These are phyloP conservation scores for Drosophila pseudotakahashii DNA, from an alignment of 2,888 invertebrate species.

Conservation along the genomic window DNA sequence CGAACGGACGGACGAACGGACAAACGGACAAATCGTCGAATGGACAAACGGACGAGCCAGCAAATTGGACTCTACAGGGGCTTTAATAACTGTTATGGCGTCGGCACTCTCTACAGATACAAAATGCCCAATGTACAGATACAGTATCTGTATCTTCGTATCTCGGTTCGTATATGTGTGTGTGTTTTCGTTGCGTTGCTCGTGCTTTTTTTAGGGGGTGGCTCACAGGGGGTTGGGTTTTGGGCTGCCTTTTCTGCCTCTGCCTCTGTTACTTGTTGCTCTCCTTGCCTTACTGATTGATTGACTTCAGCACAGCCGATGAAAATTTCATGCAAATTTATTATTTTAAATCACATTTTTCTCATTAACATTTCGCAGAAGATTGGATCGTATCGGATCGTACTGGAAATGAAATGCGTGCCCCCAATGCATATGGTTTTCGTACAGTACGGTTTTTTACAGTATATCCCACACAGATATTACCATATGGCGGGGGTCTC, in stretches of 20 bases:
- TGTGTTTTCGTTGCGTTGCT: constrained; percentile 16
- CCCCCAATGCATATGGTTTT: constrained; percentile 43
- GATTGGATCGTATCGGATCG: constrained; percentile 32
- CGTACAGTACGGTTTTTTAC: constrained; percentile 26
- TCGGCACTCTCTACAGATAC: constrained; percentile 23
- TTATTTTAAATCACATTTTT: constrained; percentile 68
- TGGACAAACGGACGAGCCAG: constrained; percentile 29
- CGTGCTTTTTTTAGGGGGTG: constrained; percentile 26
- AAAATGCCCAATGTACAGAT: neutral
- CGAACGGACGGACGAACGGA: constrained; percentile 9
- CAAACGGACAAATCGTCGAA: constrained; percentile 14
- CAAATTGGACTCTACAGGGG: constrained; percentile 53
- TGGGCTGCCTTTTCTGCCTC: neutral
- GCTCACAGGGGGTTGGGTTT: constrained; percentile 16
- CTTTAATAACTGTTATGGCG: constrained; percentile 69
- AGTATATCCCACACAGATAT: constrained; percentile 12
- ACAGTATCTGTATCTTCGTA: constrained; percentile 26
- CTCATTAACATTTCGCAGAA: constrained; percentile 64
- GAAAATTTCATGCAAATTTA: constrained; percentile 72
- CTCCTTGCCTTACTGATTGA: constrained; percentile 60
- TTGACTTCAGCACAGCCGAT: constrained; percentile 27
- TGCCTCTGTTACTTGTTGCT: constrained; percentile 39
- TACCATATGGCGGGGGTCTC: constrained; percentile 27
- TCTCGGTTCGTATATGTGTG: constrained; percentile 6
- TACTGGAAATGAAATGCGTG: constrained; percentile 38